Conservation (phyloP, 92 coral and sea anemone species). For the Epizoanthus ramosus region DNA sequence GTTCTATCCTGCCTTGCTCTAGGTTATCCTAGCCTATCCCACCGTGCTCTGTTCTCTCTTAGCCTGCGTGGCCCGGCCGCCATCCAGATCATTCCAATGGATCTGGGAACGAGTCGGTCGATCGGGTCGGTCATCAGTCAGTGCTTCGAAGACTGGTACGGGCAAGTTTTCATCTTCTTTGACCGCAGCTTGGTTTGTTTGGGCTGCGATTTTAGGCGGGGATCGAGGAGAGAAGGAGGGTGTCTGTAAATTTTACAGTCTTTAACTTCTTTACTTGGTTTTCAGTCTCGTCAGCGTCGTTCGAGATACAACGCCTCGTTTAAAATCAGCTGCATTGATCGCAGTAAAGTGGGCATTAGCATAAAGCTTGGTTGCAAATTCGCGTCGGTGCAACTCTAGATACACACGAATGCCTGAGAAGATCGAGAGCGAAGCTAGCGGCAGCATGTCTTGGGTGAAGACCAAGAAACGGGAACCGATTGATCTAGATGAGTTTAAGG, state of each 20-base stretch:
- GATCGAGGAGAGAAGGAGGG: neutral
- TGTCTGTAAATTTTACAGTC: neutral
- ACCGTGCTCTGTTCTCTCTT: no score
- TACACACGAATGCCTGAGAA: constrained; percentile 37
- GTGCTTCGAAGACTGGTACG: no score
- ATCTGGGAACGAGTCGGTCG: no score
- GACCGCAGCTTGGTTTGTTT: no score
- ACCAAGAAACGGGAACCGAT: constrained; percentile 60
- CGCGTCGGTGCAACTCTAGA: neutral
- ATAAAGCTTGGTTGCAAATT: constrained; percentile 44
- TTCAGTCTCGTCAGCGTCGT: constrained; percentile 6
- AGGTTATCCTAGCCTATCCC: no score
- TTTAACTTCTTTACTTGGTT: neutral
- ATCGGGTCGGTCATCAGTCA: no score
- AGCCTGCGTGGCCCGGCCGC: no score
- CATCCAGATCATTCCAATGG: no score
- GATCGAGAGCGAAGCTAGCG: neutral
- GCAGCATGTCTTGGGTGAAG: constrained; percentile 84
- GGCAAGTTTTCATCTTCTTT: no score
- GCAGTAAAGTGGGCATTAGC: constrained; percentile 25
- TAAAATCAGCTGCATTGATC: neutral
- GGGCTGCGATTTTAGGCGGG: no score
- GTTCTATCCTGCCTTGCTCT: no score
- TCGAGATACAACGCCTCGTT: constrained; percentile 5
- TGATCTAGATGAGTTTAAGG: constrained; percentile 71